Evolutionary conservation across 2,888 invertebrate genomes (phyloP), one percentile per base, ranked within the genome.

Genomic region (Hirtodrosophila duncani): DNA sequence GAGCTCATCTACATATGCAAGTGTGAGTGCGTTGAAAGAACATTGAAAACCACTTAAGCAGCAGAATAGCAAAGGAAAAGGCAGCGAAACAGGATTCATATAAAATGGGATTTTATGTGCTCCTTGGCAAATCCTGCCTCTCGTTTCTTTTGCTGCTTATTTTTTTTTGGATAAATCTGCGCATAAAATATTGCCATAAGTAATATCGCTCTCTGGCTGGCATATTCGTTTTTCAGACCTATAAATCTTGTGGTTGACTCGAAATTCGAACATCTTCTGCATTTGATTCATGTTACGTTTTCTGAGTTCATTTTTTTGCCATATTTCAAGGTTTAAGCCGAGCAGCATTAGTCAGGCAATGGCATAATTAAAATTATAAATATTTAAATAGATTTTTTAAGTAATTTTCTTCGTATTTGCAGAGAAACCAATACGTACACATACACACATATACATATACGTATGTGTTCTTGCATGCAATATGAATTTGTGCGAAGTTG

Each of bases 251-350:
- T 62, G 62, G 63, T 55, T 41, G 61, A 44, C 55, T 58, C 29
- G 50, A 58, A 58, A 52, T 34, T 62, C 53, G 46, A 57, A 59
- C 41, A 44, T 42, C 55, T 37, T 41, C 61, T 56, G 62, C 63
- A 58, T 58, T 62, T 58, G 58, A 58, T 62, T 58, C 58, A 58
- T 58, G 44, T n/a, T n/a, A n/a, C n/a, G n/a, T n/a, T n/a, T n/a
- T n/a, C n/a, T n/a, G n/a, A n/a, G n/a, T n/a, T n/a, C n/a, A n/a
- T n/a, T n/a, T n/a, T n/a, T n/a, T n/a, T n/a, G n/a, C n/a, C n/a
- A n/a, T n/a, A n/a, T n/a, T n/a, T n/a, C n/a, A n/a, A n/a, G n/a
- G n/a, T n/a, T n/a, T n/a, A n/a, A n/a, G n/a, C n/a, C n/a, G n/a
- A n/a, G n/a, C n/a, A n/a, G n/a, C n/a, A n/a, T n/a, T n/a, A n/a